Base-by-base conservation (phyloP, 2,113 vertebrate species). In the Phyllostomus discolor region DNA sequence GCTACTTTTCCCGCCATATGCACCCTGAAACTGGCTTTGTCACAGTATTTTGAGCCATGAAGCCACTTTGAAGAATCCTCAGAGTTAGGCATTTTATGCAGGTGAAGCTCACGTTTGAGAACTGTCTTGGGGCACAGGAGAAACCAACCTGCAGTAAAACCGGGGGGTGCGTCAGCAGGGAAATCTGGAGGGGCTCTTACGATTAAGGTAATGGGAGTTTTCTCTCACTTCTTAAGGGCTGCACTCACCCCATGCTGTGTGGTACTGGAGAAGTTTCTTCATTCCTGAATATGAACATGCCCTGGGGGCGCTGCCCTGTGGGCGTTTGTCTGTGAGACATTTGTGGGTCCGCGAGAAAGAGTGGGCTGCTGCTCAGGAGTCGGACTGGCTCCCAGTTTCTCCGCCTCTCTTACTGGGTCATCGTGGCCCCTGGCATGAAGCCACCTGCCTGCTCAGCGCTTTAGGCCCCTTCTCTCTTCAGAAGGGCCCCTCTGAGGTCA, bases 1-100 rank as follows among this genome's bases (percentile, higher is more conserved):
- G 52, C 48, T 35, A 5, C 35, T 64, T 50, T 28, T 57, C 31
- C n/a, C 8, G 15, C 24, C 9, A 2, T 59, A 19, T 70, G 70
- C 50, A 22, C 69, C 43, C 20, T 38, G 43, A 69, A 86, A 83
- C 54, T 67, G 62, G 46, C 69, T 62, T 90, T 75, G 41, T 52
- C 41, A 80, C 20, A 79, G 52, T 95, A 87, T 88, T 83, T 46
- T 46, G 67, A 84, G 26, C 35, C 20, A 14, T 48, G n/a, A 78
- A 91, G 22, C 35, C 54, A 57, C 48, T 91, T 76, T 48, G 79
- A 59, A 57, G 35, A 86, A 33, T 78, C 52, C 76, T 54, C 3
- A 2, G 50, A 66, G 35, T 31, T 46, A 24, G 80, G 46, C 4
- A 9, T 84, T 35, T 26, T 72, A 75, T 80, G 73, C 4, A 64